Conservation (phyloP, 2,797 vertebrate genomes). For the Chrosomus eos region DNA sequence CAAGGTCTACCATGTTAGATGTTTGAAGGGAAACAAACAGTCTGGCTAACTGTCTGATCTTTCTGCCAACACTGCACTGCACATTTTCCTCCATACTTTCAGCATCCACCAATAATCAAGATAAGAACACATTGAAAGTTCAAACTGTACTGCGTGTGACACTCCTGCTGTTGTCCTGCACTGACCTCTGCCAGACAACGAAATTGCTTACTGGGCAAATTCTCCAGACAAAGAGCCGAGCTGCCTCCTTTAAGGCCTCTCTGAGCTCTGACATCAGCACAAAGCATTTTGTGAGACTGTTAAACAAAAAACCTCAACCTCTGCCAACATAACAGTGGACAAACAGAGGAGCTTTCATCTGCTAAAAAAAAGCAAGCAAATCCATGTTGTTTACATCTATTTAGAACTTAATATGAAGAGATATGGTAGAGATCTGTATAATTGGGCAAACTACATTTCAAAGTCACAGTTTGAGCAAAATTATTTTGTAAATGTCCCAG, state of each 20-base stretch:
- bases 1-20: background rate
- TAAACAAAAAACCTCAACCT: slow-evolving; percentile 39
- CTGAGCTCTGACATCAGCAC: slow-evolving; percentile 55
- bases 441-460: background rate
- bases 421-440: too few species aligned
- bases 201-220: slow-evolving; percentile 59
- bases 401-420: background rate
- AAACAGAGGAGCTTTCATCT: slow-evolving; percentile 26
- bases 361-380: background rate
- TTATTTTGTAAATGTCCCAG: too few species aligned
- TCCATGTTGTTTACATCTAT: background rate
- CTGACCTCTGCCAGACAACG: slow-evolving; percentile 59
- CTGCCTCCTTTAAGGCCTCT: slow-evolving; percentile 50
- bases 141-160: slow-evolving; percentile 51
- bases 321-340: slow-evolving; percentile 53
- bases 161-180: slow-evolving; percentile 57
- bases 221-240: slow-evolving; percentile 56
- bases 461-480: background rate
- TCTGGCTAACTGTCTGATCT: slow-evolving; percentile 48
- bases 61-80: slow-evolving; percentile 54
- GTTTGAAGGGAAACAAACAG: slow-evolving; percentile 26
- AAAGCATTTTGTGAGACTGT: slow-evolving; percentile 55
- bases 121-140: slow-evolving; percentile 58
- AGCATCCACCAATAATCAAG: slow-evolving; percentile 61
- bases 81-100: slow-evolving; percentile 56